Evolutionary conservation across 2,888 invertebrate genomes (phyloP), one percentile per base, ranked within the genome.

Genomic region (Sminthurides aquaticus): DNA sequence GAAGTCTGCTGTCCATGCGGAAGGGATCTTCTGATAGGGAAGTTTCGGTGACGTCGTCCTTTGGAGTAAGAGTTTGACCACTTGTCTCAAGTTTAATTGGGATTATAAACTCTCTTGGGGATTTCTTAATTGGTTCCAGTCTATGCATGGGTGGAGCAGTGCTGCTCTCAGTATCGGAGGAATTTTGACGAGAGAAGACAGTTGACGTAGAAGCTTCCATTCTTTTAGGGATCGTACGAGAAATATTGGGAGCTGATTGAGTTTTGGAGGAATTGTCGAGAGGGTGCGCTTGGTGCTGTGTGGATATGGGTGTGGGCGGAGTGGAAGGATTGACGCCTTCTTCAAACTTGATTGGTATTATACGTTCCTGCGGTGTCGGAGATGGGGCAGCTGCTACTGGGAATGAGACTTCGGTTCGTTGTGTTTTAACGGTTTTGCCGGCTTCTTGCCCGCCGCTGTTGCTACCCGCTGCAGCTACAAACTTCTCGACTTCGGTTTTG

Each of bases 21-120:
- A 82, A 74, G 15, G 70, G 69, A 62, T 74, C 74, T 52, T 73
- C 73, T 0, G 65, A 55, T 15, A 59, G 48, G 34, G 69, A 67
- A 2, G 64, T 60, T 29, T 70, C 69, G 5, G 65, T 62, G 0
- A 62, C 49, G 15, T 71, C 56, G 22, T 71, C 71, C 27, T 67
- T 82, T 26, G 89, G 89, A 26, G 88, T 89, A 3, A 89, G 88
- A 78, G 87, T 90, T 68, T 91, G 91, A 68, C 90, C 91, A 74
- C 91, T 92, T 11, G 52, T n/a, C 79, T 93, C 92, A 63, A 92
- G 88, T 22, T 91, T 90, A 76, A 93, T 92, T n/a, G 92, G 92
- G 79, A 93, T 92, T 76, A 93, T 91, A 77, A 90, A 91, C 80
- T 93, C 92, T 54, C 92, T 83, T 20, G 91, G 90, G 18, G 90